Conservation (phyloP, 2,113 vertebrate genomes). For the Steatornis caripensis region DNA sequence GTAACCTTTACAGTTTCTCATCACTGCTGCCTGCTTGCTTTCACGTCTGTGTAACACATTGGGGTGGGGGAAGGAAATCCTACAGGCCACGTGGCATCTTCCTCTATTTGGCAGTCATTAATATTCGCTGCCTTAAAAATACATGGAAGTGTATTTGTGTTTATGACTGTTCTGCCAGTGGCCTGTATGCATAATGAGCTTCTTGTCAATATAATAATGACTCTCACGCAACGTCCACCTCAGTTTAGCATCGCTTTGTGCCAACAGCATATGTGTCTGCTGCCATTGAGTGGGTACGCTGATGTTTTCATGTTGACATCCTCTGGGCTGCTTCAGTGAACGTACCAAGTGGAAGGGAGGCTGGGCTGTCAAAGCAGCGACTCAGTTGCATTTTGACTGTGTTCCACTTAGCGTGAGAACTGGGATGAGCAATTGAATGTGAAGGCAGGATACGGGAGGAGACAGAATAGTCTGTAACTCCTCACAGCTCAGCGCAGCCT, state of each 20-base stretch:
- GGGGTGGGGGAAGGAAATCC: not conserved
- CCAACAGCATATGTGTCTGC: fast-evolving
- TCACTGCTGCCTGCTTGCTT: not conserved
- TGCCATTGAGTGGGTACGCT: fast-evolving
- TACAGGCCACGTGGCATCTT: not conserved
- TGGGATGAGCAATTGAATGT: fast-evolving
- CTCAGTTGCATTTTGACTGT: not conserved
- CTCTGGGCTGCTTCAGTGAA: not conserved
- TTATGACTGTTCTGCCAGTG: not conserved
- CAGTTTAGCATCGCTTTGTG: not conserved
- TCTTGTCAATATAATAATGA: not conserved
- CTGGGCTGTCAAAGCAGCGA: fast-evolving
- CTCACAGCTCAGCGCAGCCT: not conserved
- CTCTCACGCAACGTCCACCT: not conserved
- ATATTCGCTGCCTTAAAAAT: not conserved
- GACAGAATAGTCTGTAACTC: not conserved
- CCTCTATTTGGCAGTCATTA: not conserved
- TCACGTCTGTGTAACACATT: fast-evolving
- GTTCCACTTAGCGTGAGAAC: fast-evolving
- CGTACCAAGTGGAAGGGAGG: not conserved
- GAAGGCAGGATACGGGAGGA: not conserved
- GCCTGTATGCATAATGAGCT: not conserved
- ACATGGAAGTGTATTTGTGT: not conserved
- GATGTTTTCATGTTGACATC: not conserved
- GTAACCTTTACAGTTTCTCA: not conserved